Evolutionary conservation across 2,888 invertebrate genomes (phyloP), one percentile per base, ranked within the genome.

Genomic region (Drosophila seclusa): DNA sequence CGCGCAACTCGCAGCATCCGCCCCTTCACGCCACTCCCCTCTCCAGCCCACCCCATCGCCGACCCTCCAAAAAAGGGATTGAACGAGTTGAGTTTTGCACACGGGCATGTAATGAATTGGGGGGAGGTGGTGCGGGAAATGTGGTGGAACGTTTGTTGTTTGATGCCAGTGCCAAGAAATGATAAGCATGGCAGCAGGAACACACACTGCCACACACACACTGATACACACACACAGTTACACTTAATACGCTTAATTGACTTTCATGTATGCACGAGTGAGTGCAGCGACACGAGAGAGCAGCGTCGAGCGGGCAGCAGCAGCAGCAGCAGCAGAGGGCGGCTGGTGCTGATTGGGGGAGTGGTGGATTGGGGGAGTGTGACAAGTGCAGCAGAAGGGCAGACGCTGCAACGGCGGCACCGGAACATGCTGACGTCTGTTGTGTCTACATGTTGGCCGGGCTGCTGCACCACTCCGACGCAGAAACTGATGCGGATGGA

Each of bases 161-260:
- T 80, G 83, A 74, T 84, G 82, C 78, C 73, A 72, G 78, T 82
- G 78, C 86, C 84, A 84, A 84, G 83, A 86, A 84, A 82, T 83
- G 83, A 83, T 83, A 85, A 83, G 82, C 85, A 73, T 70, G 71
- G 64, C 59, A 45, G 70, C 60, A 66, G 52, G 49, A 59, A 49
- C 50, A 75, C 57, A 48, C 36, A 57, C 52, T 13, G 21, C 32
- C 42, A 64, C 50, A 61, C 31, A 48, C 59, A 29, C 31, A 57
- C 52, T 52, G 18, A 49, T 11, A 42, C 61, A 59, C 52, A 68
- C 54, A 73, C 71, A 84, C 73, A 83, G 70, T 53, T 78, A 70
- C 88, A 90, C 88, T 91, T 91, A 91, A 91, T 91, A 91, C 91
- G 91, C 91, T 91, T 91, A 91, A 91, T 91, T 91, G 91, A 91